Conservation (phyloP, 2,797 vertebrate genomes). For the Phrynocephalus forsythii region DNA sequence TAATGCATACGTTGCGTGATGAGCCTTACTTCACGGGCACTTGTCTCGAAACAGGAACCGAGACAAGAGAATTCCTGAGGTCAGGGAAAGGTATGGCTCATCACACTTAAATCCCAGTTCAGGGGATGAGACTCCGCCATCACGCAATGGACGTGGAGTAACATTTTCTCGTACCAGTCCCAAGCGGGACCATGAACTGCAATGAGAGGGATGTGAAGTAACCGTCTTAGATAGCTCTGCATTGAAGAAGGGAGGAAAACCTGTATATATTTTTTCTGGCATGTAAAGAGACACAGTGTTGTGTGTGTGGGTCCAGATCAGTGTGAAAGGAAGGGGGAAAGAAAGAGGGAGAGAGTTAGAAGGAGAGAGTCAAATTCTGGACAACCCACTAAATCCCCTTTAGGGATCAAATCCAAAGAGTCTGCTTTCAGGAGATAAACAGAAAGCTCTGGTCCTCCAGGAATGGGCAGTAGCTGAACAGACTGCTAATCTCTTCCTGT, state of each 20-base stretch:
- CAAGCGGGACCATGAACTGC: too few relatives aligned
- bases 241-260: constrained; percentile 19
- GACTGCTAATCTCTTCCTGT: constrained; percentile 71
- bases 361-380: constrained; percentile 63
- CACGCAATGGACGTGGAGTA: background rate
- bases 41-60: too few relatives aligned
- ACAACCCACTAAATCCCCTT: constrained; percentile 69
- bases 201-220: too few relatives aligned
- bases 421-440: constrained; percentile 81
- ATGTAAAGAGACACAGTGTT: background rate
- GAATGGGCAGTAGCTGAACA: constrained; percentile 62
- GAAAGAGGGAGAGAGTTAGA: background rate
- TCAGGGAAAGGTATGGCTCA: too few relatives aligned
- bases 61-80: too few relatives aligned
- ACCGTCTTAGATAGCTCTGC: too few relatives aligned
- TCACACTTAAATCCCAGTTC: too few relatives aligned
- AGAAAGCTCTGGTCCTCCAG: constrained; percentile 64
- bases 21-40: too few relatives aligned
- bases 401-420: constrained; percentile 72
- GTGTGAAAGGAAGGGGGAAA: background rate
- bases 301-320: background rate
- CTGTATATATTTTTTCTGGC: background rate
- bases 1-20: too few relatives aligned
- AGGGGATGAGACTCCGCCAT: too few relatives aligned
- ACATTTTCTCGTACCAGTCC: too few relatives aligned